These are phyloP conservation scores for Xestia rhomboidea DNA, from an alignment of 2,888 invertebrate species.

Conservation along the genomic window DNA sequence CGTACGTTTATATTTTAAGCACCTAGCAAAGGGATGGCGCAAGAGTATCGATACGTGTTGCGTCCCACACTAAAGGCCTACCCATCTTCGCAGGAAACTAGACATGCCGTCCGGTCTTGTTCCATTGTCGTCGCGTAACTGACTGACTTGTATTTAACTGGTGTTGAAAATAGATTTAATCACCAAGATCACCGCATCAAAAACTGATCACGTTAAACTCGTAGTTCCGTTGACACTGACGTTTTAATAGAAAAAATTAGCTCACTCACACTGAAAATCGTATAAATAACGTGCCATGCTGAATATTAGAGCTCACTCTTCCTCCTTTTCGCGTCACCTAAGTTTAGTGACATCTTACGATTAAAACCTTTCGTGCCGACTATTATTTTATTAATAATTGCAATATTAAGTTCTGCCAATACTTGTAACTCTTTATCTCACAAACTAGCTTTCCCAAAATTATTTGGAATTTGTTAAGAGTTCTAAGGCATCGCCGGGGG, in stretches of 20 bases:
- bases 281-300: not conserved
- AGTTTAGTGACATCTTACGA: not conserved
- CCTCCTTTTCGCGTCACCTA: not conserved
- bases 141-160: not conserved
- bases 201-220: not conserved
- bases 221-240: not conserved
- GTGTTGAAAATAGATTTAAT: not conserved
- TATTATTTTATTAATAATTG: slow-evolving; percentile 6
- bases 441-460: slow-evolving; percentile 24
- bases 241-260: not conserved
- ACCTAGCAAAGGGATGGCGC: not conserved
- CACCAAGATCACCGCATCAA: not conserved
- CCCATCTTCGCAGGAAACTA: not conserved
- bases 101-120: not conserved
- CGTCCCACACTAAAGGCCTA: no score
- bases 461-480: slow-evolving; percentile 25
- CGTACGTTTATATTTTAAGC: not conserved
- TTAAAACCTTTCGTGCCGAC: not conserved
- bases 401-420: not conserved
- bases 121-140: no score
- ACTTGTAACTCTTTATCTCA: slow-evolving; percentile 2
- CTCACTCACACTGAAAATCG: not conserved
- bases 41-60: not conserved
- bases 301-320: not conserved
- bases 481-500: slow-evolving; percentile 31